These are phyloP conservation scores for Gymnocheta viridis DNA, from an alignment of 2,888 invertebrate species.

Conservation along the genomic window DNA sequence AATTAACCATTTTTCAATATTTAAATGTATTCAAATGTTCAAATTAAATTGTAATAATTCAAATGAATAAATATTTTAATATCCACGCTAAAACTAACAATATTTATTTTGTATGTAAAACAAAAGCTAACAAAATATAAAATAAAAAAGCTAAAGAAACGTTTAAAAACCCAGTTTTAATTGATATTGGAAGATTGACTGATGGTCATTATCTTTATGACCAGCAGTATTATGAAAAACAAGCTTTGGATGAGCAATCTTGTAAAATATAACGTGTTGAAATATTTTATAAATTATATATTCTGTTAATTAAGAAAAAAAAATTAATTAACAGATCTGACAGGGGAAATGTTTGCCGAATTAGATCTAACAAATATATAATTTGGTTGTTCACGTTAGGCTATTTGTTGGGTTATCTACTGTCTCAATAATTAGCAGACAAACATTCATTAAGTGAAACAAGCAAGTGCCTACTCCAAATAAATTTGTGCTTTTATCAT, in stretches of 20 bases:
- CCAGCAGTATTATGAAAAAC: constrained; percentile 2
- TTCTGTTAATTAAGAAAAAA: no score
- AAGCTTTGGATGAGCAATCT: no score
- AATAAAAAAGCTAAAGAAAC: neutral
- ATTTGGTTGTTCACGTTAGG: no score
- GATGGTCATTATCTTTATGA: constrained; percentile 2
- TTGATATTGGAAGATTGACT: neutral
- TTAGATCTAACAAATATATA: no score
- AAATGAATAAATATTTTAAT: constrained; percentile 15
- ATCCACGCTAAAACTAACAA: constrained; percentile 6
- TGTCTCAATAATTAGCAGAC: no score
- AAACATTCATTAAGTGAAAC: no score
- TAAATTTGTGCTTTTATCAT: no score
- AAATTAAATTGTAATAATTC: constrained; percentile 26
- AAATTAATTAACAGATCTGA: no score
- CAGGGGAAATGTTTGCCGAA: no score
- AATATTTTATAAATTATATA: neutral
- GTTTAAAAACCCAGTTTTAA: constrained; percentile 7
- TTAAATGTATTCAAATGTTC: constrained; percentile 19
- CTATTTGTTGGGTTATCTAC: no score
- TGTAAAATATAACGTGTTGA: constrained; percentile 26
- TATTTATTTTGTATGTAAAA: constrained; percentile 2
- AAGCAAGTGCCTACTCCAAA: no score
- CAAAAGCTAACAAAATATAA: neutral
- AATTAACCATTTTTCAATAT: constrained; percentile 9